Percentiles rank a stretch among this genome's conserved stretches.
phyloP scores from a whole-genome alignment of 2,888 invertebrate species.

The Leistus spinibarbis region DNA sequence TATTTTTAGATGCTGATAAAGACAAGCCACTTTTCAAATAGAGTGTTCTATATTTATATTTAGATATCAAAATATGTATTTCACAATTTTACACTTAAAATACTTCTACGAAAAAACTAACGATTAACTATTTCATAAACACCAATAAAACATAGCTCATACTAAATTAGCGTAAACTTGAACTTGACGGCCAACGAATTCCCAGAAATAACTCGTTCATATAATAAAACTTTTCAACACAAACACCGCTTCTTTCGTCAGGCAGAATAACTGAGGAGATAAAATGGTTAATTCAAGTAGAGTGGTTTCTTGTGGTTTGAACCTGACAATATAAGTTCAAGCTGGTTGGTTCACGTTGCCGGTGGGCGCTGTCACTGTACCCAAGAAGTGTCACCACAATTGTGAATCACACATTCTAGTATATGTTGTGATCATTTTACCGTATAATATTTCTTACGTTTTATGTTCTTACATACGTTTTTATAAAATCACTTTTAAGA shows the following conservation, averaged over 20 bases:
- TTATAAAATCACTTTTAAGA: no score
- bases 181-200: not conserved
- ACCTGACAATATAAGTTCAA: not conserved
- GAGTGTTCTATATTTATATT: no score
- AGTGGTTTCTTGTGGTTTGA: not conserved
- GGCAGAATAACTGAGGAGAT: not conserved
- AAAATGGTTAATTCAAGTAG: not conserved
- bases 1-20: no score
- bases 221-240: not conserved
- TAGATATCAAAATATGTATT: not conserved
- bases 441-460: not conserved
- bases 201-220: not conserved
- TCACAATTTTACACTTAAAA: not conserved
- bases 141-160: not conserved
- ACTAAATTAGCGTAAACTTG: not conserved
- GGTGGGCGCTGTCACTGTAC: constrained; percentile 13
- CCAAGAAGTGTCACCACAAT: constrained; percentile 6
- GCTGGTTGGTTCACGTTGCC: not conserved
- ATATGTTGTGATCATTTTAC: not conserved
- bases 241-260: not conserved
- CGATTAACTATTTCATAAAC: not conserved
- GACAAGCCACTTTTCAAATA: no score
- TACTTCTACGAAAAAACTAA: not conserved
- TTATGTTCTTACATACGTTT: not conserved
- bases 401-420: constrained; percentile 6